phyloP scores from a whole-genome alignment of 2,113 vertebrate genomes.

The Agelaius tricolor region DNA sequence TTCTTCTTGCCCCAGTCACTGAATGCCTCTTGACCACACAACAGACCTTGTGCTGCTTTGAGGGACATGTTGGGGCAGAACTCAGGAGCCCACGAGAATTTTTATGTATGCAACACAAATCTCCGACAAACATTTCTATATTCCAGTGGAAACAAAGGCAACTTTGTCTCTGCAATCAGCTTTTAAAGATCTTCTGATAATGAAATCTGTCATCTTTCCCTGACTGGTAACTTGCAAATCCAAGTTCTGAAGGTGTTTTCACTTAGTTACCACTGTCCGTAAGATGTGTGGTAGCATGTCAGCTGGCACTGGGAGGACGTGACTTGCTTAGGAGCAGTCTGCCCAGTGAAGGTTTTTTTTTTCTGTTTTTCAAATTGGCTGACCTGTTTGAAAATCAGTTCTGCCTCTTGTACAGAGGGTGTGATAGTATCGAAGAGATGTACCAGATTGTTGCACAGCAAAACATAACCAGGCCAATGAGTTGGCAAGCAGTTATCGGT shows the following conservation, averaged over 20 bases:
- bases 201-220: not conserved
- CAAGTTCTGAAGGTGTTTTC: not conserved
- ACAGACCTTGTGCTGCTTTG: not conserved
- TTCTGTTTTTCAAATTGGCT: not conserved
- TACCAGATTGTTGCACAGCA: not conserved
- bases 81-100: not conserved
- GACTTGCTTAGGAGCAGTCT: not conserved
- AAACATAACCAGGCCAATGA: not conserved
- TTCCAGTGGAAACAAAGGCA: not conserved
- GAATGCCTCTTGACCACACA: not conserved
- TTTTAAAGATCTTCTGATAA: constrained; percentile 5
- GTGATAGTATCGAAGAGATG: constrained; percentile 35
- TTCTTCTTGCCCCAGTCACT: not conserved
- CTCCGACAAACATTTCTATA: not conserved
- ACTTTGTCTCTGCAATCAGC: not conserved
- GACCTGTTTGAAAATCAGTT: constrained; percentile 31
- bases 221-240: not conserved
- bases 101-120: not conserved
- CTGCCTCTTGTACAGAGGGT: not conserved
- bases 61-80: not conserved
- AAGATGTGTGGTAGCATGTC: not conserved
- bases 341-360: not conserved
- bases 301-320: not conserved
- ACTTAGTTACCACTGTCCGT: not conserved
- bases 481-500: not conserved